These are phyloP conservation scores for Cephus sareptanus DNA, from an alignment of 2,888 invertebrate species.

Conservation along the genomic window DNA sequence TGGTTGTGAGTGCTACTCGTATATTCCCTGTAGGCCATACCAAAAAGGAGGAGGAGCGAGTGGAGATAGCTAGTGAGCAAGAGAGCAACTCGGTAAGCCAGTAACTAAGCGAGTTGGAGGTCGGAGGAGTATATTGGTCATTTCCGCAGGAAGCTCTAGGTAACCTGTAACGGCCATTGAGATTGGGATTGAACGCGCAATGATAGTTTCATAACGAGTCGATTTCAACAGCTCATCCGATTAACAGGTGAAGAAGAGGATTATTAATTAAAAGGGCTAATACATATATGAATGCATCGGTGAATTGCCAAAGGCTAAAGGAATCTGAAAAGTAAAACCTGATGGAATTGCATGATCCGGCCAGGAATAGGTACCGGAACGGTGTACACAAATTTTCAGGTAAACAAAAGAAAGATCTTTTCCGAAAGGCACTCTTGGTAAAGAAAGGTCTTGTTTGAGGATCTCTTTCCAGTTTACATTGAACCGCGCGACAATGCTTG, in stretches of 20 bases:
- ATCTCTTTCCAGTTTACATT: constrained; percentile 20
- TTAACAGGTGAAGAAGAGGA: not conserved
- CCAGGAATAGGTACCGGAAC: not conserved
- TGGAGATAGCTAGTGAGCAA: constrained; percentile 33
- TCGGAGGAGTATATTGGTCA: constrained; percentile 61
- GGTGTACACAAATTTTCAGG: not conserved
- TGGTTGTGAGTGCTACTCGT: not conserved
- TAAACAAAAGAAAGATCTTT: not conserved
- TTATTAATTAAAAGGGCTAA: not conserved
- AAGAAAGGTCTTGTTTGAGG: constrained; percentile 19
- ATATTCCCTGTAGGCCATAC: constrained; percentile 36
- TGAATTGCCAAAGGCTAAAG: not conserved
- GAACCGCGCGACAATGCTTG: constrained; percentile 12
- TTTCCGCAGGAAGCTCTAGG: constrained; percentile 64
- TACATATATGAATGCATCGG: not conserved
- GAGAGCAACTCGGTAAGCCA: constrained; percentile 24
- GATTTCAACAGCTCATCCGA: not conserved
- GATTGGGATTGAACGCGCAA: constrained; percentile 57
- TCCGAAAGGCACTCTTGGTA: not conserved
- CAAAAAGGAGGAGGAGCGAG: constrained; percentile 39
- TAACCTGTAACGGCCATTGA: constrained; percentile 61
- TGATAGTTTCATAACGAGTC: constrained; percentile 53
- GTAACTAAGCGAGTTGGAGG: constrained; percentile 56
- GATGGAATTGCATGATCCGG: not conserved
- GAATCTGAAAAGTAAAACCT: not conserved